Evolutionary conservation across 64 coral and sea anemone genomes (phyloP), one percentile per base, ranked within the genome.

Genomic region (Pachyseris speciosa): DNA sequence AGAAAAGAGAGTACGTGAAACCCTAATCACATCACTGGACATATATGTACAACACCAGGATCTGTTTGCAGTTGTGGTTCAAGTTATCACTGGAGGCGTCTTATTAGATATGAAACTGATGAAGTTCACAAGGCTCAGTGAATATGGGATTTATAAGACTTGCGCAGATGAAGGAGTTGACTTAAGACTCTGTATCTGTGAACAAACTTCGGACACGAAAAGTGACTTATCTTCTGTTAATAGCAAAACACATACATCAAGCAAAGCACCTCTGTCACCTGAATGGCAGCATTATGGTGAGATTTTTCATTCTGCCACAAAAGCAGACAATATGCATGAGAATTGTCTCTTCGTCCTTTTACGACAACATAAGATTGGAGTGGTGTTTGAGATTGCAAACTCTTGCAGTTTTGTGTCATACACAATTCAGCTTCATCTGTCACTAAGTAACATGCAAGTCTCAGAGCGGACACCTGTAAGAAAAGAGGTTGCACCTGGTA

Each of bases 141-240:
- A 37, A 44, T 94, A 83, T 67, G 92, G 92, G 6, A 40, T 38
- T 36, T 94, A 94, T 70, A 58, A 47, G 29, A 81, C 77, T 55
- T 94, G 92, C 25, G 64, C 65, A 36, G 92, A 94, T 61, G 75
- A 74, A 34, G 76, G 75, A 15, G 67, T 89, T 41, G 60, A 88
- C 31, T 17, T 75, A 60, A 94, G 88, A 64, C 49, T 89, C 31
- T 94, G 92, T 39, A 58, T 94, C 17, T 94, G 92, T 44, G 19
- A 67, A 31, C 7, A 55, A 36, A n/a, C 10, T 2, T 57, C 31
- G 9, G 48, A 15, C 7, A 37, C 28, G 15, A 50, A 52, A 25
- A 8, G 0, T 55, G 5, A 78, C 30, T 49, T 28, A 31, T 11
- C 25, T 16, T 29, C 26, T 29, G 44, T 17, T 49, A 10, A 29